Evolutionary conservation across 2,888 invertebrate genomes (phyloP).

Genomic region (Cheiracanthium punctorium): DNA sequence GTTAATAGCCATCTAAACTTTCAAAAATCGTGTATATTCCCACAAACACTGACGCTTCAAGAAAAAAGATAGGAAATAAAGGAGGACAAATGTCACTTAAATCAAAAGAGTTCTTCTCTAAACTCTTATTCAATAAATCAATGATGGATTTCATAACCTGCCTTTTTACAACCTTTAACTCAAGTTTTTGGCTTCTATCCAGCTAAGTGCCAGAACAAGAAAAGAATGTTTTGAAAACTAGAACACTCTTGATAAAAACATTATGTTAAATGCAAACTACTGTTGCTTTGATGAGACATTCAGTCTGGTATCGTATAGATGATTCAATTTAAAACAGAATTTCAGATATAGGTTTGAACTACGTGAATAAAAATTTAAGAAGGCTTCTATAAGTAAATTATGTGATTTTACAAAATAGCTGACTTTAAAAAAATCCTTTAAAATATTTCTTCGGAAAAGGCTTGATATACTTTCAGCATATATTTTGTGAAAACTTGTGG

Average conservation of each 20-base stretch:
- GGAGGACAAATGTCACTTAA: background rate
- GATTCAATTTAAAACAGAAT: background rate
- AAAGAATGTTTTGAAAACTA: background rate
- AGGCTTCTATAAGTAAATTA: no score
- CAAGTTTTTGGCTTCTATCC: background rate
- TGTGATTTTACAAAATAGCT: no score
- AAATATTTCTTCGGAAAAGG: no score
- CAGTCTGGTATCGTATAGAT: background rate
- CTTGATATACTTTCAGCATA: no score
- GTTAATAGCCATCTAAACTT: no score
- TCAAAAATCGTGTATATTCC: no score
- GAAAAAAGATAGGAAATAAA: background rate
- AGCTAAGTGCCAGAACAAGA: background rate
- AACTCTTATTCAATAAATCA: background rate
- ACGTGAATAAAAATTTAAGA: no score
- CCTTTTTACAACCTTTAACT: background rate
- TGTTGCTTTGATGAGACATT: background rate
- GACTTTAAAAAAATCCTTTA: no score
- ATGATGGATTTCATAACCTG: background rate
- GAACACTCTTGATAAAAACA: background rate
- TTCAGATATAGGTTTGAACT: no score
- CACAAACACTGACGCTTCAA: background rate
- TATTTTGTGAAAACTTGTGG: no score
- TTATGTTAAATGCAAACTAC: background rate
- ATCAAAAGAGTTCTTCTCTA: background rate